Conservation (phyloP, 2,797 vertebrate genomes). For the Galago senegalensis region DNA sequence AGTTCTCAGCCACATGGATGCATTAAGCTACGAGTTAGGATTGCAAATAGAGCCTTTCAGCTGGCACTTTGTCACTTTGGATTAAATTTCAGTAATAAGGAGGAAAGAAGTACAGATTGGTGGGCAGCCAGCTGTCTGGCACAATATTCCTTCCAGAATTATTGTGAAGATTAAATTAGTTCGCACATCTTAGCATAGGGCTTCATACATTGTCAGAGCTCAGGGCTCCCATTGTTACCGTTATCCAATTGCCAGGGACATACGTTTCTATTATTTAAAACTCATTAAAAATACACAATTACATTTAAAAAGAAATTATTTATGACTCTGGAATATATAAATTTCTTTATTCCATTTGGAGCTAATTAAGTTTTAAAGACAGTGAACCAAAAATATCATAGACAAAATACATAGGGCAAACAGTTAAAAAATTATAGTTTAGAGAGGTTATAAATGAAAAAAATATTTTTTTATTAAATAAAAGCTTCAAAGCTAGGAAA, state of each 20-base stretch:
- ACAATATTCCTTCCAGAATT: neutral
- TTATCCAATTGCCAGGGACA: neutral
- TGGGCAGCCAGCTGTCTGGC: neutral
- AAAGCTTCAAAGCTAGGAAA: neutral
- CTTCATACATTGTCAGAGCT: neutral
- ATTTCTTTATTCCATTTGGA: conserved; percentile 7
- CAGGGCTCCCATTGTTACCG: neutral
- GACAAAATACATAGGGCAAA: neutral
- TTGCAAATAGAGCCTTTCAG: neutral
- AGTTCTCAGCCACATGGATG: neutral
- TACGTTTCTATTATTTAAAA: conserved; percentile 36
- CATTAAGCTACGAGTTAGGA: neutral
- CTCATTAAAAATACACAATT: neutral
- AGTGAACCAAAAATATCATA: neutral
- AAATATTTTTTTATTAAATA: neutral
- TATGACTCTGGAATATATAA: neutral
- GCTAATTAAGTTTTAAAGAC: neutral
- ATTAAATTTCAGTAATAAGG: neutral
- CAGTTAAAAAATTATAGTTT: neutral
- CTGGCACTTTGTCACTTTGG: neutral
- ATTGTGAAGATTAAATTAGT: neutral
- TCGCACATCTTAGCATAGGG: neutral
- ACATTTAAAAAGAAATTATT: conserved; percentile 48
- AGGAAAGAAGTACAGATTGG: neutral
- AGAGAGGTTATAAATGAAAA: neutral